phyloP scores from a whole-genome alignment of 2,888 invertebrate genomes.

The Ischnura elegans region DNA sequence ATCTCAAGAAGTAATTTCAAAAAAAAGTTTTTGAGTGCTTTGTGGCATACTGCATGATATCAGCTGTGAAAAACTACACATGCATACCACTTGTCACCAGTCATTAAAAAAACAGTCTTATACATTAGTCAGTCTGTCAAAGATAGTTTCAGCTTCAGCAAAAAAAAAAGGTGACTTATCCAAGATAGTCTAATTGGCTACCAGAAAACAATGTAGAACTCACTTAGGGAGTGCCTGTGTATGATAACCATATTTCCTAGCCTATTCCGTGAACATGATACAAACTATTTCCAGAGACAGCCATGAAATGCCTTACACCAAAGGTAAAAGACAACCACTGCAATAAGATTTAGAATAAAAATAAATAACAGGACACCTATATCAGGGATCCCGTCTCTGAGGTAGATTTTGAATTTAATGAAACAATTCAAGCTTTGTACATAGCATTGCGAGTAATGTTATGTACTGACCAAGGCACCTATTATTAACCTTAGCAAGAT shows the following conservation, averaged over 20 bases:
- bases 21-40: conserved; percentile 39
- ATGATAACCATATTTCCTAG: background rate
- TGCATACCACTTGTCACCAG: conserved; percentile 59
- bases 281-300: background rate
- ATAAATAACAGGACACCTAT: conserved; percentile 16
- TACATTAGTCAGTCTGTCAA: conserved; percentile 63
- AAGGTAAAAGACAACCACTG: conserved; percentile 36
- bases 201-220: conserved; percentile 3
- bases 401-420: conserved; percentile 55
- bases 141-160: conserved; percentile 12
- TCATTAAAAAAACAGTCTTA: conserved; percentile 62
- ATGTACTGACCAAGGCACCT: conserved; percentile 49
- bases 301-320: background rate
- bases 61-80: conserved; percentile 63
- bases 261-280: background rate
- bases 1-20: conserved; percentile 56
- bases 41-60: conserved; percentile 60
- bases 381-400: conserved; percentile 32
- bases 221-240: conserved; percentile 43
- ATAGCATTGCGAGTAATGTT: background rate
- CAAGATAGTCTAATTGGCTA: background rate
- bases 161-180: conserved; percentile 55
- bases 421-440: conserved; percentile 2
- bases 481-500: conserved; percentile 16
- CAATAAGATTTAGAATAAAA: background rate